phyloP scores from a whole-genome alignment of 1,140 invertebrate species.

The Parapsyche elsis region DNA sequence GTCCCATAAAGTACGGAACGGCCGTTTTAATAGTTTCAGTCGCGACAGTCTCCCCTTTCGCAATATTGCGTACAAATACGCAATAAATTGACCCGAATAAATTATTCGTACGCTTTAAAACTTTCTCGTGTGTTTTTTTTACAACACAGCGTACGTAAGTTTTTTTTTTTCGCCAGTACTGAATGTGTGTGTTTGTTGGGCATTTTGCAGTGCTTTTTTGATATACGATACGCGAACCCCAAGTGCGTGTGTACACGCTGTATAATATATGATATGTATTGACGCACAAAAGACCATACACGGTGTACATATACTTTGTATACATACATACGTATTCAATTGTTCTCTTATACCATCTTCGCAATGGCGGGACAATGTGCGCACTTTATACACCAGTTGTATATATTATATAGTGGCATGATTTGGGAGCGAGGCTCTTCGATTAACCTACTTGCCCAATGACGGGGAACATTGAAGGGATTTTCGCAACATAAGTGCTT shows the following conservation, averaged over 20 bases:
- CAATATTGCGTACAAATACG: slow-evolving; percentile 31
- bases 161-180: not conserved
- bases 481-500: slow-evolving; percentile 43
- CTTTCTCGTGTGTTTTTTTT: not conserved
- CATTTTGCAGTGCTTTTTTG: no score
- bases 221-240: no score
- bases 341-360: not conserved
- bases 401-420: not conserved
- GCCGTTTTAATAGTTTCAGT: slow-evolving; percentile 53
- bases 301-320: not conserved
- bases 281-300: not conserved
- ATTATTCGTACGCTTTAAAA: slow-evolving; percentile 1
- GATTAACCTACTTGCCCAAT: slow-evolving; percentile 54
- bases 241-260: no score
- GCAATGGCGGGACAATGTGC: not conserved
- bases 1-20: slow-evolving; percentile 52
- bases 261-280: no score
- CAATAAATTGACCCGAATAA: slow-evolving; percentile 28
- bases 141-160: not conserved
- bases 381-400: not conserved
- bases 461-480: slow-evolving; percentile 46
- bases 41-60: slow-evolving; percentile 21
- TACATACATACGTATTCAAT: not conserved
- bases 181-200: no score
- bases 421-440: slow-evolving; percentile 13